Percentiles rank a stretch among this genome's conserved stretches.
phyloP scores from a whole-genome alignment of 2,888 invertebrate species.

The Dryocosmus kuriphilus region DNA sequence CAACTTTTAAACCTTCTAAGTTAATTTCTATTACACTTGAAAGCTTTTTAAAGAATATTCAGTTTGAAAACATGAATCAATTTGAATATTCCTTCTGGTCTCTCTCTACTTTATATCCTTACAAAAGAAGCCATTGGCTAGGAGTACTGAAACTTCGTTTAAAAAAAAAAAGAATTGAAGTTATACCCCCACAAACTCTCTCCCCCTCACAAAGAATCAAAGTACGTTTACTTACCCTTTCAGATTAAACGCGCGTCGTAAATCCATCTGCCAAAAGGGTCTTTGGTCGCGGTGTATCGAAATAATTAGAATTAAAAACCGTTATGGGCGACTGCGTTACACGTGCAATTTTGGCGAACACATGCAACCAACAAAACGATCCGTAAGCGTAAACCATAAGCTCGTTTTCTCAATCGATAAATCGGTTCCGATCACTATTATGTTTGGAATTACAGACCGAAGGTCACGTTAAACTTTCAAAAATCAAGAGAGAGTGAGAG shows the following conservation, averaged over 20 bases:
- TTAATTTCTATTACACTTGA: too few relatives aligned
- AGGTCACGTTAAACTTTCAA: constrained; percentile 51
- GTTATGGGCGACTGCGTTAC: constrained; percentile 57
- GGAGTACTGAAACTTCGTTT: not conserved
- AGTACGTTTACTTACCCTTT: constrained; percentile 9
- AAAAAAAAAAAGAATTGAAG: not conserved
- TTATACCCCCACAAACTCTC: not conserved
- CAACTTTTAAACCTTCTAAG: too few relatives aligned
- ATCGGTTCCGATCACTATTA: constrained; percentile 69
- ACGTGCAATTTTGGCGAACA: constrained; percentile 17
- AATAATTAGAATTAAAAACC: constrained; percentile 71
- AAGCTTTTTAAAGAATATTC: too few relatives aligned
- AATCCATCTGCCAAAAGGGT: constrained; percentile 41
- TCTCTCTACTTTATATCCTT: not conserved
- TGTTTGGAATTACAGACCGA: constrained; percentile 48
- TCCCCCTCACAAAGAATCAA: constrained; percentile 1
- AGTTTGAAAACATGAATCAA: too few relatives aligned
- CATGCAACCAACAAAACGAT: not conserved
- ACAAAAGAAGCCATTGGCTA: not conserved
- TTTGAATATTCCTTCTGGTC: too few relatives aligned
- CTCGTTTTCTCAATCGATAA: constrained; percentile 64
- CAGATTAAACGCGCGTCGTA: constrained; percentile 9
- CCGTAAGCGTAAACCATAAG: constrained; percentile 54
- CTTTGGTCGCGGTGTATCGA: constrained; percentile 34
- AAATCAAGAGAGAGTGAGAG: constrained; percentile 44